phyloP scores from a whole-genome alignment of 2,888 invertebrate species.

The Drosophila formosana region DNA sequence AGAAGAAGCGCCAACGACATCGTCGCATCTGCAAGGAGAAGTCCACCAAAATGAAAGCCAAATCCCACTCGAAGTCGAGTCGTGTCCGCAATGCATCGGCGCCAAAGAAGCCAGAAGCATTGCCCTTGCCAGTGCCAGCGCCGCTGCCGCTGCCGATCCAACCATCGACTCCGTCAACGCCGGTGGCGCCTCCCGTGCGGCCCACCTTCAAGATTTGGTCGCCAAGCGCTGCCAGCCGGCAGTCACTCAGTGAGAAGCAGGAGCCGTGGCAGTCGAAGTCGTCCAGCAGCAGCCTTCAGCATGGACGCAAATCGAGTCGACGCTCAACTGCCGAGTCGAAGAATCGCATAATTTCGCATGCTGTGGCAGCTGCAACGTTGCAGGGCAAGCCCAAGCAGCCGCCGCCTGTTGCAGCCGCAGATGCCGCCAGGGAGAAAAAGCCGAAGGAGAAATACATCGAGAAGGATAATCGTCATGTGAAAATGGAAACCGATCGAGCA shows the following conservation, averaged over 20 bases:
- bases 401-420: too few species aligned
- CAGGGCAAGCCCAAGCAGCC: background rate
- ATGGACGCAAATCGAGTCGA: background rate
- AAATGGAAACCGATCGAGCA: too few species aligned
- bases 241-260: background rate
- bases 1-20: slow-evolving; percentile 3
- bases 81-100: background rate
- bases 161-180: background rate
- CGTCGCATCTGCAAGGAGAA: background rate
- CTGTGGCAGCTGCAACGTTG: background rate
- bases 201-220: background rate
- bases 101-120: background rate
- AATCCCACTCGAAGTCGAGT: background rate
- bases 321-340: background rate
- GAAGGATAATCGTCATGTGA: too few species aligned
- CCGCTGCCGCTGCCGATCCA: background rate
- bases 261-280: background rate
- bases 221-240: background rate
- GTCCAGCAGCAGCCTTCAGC: background rate
- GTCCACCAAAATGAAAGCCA: background rate
- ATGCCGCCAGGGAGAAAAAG: too few species aligned
- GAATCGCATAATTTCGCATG: background rate
- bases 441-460: too few species aligned
- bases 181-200: background rate
- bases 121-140: background rate